Percentiles rank a stretch among this genome's conserved stretches.
Conservation (phyloP, 2,797 vertebrate species). For the Cephalopachus bancanus region DNA sequence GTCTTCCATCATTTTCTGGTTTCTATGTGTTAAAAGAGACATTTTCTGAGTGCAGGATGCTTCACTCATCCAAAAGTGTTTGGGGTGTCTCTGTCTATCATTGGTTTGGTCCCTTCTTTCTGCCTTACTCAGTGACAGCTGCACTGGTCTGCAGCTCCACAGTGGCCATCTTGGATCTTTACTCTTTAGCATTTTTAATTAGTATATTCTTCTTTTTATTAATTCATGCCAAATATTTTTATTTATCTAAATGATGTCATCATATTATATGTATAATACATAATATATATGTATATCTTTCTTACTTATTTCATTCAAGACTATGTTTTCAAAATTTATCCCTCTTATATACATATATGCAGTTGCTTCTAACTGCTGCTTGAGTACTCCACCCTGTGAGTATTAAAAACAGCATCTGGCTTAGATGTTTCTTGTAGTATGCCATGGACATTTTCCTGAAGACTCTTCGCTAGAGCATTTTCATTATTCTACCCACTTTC, state of each 20-base stretch:
- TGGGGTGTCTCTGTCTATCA: no score
- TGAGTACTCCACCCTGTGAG: not conserved
- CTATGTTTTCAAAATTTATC: not conserved
- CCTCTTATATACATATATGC: not conserved
- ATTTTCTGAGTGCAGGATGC: no score
- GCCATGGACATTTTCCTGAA: not conserved
- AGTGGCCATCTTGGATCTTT: no score
- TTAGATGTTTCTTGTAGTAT: not conserved
- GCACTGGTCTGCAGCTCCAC: no score
- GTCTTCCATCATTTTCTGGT: no score
- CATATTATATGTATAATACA: not conserved
- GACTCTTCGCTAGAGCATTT: not conserved
- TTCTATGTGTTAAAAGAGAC: no score
- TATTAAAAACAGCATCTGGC: not conserved
- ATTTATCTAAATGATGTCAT: not conserved
- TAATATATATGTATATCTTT: not conserved
- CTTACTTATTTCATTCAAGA: not conserved
- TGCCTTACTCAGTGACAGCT: no score
- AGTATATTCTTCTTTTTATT: not conserved
- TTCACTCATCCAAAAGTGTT: no score
- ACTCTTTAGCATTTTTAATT: not conserved
- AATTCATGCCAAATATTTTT: not conserved
- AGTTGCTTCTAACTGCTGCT: not conserved
- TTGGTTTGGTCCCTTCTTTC: no score
- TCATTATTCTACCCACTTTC: not conserved